phyloP scores from a whole-genome alignment of 2,113 vertebrate genomes.

The Muscicapa adusta region DNA sequence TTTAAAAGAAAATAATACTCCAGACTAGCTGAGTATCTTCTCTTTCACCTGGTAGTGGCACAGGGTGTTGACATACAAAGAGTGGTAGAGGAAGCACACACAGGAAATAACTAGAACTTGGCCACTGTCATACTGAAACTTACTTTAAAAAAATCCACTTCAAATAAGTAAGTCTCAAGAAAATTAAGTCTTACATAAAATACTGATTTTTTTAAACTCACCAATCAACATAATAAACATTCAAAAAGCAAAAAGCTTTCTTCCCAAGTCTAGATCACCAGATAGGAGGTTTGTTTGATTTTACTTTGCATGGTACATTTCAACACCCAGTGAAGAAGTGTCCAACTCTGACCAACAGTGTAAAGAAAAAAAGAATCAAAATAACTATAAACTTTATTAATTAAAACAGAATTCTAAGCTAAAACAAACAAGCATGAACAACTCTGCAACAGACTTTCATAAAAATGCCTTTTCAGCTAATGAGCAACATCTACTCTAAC shows the following conservation, averaged over 20 bases:
- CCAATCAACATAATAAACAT: not conserved
- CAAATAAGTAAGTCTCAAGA: not conserved
- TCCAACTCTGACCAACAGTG: not conserved
- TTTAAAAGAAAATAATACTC: not conserved
- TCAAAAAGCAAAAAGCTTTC: not conserved
- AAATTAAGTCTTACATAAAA: not conserved
- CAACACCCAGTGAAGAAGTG: not conserved
- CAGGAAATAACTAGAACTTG: not conserved
- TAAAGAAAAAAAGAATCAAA: not conserved
- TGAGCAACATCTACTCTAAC: not conserved
- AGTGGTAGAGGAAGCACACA: not conserved
- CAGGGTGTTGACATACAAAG: not conserved
- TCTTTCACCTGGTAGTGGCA: not conserved
- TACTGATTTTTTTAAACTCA: not conserved
- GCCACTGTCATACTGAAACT: not conserved
- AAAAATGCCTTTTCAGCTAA: not conserved
- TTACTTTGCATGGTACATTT: not conserved
- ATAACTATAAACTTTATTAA: not conserved
- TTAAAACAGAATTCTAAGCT: not conserved
- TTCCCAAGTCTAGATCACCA: not conserved
- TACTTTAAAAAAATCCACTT: not conserved
- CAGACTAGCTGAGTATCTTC: not conserved
- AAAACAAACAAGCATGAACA: not conserved
- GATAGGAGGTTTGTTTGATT: not conserved
- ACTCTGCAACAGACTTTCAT: rapidly evolving